These are phyloP conservation scores for Agraylea sexmaculata DNA, from an alignment of 1,140 invertebrate species.

Conservation along the genomic window DNA sequence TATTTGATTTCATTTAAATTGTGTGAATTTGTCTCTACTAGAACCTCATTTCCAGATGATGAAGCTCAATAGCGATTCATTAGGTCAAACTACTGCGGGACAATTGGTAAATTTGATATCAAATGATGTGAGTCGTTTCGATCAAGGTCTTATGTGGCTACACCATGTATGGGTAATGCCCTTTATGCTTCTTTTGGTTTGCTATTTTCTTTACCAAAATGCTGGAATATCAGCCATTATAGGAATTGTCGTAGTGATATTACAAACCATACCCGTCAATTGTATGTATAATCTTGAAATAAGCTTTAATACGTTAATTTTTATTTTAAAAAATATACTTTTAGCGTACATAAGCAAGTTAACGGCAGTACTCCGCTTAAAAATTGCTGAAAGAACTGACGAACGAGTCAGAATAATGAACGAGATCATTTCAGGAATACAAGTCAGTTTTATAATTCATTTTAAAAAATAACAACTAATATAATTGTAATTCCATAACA, in stretches of 20 bases:
- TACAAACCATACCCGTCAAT: constrained; percentile 58
- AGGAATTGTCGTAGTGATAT: constrained; percentile 52
- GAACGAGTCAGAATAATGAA: constrained; percentile 49
- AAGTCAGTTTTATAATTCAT: constrained; percentile 37
- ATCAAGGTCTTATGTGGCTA: constrained; percentile 48
- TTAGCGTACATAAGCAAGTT: constrained; percentile 37
- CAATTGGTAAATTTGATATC: constrained; percentile 78
- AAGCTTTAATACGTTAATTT: too few species aligned
- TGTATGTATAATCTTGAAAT: constrained; percentile 26
- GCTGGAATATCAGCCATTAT: constrained; percentile 58
- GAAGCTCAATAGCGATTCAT: constrained; percentile 51
- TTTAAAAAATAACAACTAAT: background rate
- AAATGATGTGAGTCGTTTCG: constrained; percentile 64
- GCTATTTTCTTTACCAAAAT: constrained; percentile 60
- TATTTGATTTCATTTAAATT: constrained; percentile 16
- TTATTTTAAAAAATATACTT: too few species aligned
- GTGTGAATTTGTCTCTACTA: background rate
- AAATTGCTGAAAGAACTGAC: constrained; percentile 42
- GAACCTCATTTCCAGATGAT: constrained; percentile 35
- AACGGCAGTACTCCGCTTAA: constrained; percentile 32
- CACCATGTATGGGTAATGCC: constrained; percentile 62
- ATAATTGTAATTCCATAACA: constrained; percentile 17
- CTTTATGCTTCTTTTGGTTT: constrained; percentile 51
- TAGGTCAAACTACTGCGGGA: constrained; percentile 64
- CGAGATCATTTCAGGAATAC: constrained; percentile 49